These are phyloP conservation scores for Misgurnus anguillicaudatus DNA, from an alignment of 2,113 vertebrate species.

Conservation along the genomic window DNA sequence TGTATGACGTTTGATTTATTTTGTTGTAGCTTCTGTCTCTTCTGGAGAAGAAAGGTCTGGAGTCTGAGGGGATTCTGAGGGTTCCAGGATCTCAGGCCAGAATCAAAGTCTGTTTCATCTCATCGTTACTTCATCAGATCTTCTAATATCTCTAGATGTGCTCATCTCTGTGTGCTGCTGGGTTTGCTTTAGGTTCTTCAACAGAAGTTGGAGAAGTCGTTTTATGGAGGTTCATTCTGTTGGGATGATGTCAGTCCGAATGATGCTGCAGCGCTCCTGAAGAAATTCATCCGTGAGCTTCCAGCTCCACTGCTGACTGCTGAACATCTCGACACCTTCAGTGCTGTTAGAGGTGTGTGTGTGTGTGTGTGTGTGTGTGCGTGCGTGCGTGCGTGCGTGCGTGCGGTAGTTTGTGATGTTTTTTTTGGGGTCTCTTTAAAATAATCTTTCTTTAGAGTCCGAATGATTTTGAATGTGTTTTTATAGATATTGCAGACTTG, in stretches of 20 bases:
- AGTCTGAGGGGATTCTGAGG: conserved; percentile 87
- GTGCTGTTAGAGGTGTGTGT: conserved; percentile 79
- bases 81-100: conserved; percentile 88
- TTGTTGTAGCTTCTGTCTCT: conserved; percentile 81
- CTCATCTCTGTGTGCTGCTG: not conserved
- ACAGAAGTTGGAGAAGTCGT: conserved; percentile 82
- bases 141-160: too few species aligned
- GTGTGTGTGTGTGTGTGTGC: not conserved
- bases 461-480: not conserved
- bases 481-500: conserved; percentile 81
- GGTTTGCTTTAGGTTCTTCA: conserved; percentile 74
- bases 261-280: conserved; percentile 84
- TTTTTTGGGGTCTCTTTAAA: not conserved
- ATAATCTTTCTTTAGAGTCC: not conserved
- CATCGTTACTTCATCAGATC: not conserved
- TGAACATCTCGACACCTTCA: conserved; percentile 88
- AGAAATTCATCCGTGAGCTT: conserved; percentile 90
- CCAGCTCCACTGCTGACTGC: conserved; percentile 83
- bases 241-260: conserved; percentile 90
- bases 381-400: conserved; percentile 60
- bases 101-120: conserved; percentile 79
- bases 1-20: not conserved
- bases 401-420: not conserved
- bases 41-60: conserved; percentile 86
- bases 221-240: conserved; percentile 77